Base-by-base conservation (phyloP, 2,797 vertebrate genomes). In the Cetoscarus ocellatus region DNA sequence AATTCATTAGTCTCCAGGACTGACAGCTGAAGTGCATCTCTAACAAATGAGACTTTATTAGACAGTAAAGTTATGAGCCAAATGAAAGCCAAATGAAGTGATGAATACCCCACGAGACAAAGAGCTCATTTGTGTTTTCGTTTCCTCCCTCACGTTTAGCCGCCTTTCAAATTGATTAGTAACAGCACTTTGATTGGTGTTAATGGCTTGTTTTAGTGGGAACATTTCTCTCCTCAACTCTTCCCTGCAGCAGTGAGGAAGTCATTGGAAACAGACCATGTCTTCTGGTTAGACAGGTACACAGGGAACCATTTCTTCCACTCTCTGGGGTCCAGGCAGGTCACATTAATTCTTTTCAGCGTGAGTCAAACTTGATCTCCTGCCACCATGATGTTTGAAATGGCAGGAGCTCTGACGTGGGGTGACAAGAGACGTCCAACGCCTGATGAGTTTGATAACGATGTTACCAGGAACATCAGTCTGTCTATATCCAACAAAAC, bases 1-100 rank as follows among this genome's bases (percentile, higher is more conserved):
- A 15, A 70, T 80, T 87, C 47, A 84, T 85, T 80, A 65, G 79
- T 83, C 78, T 69, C 19, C 44, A 55, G 73, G 75, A 86, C 57
- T 82, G 71, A 88, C 70, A 77, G 66, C 64, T 64, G 67, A 73
- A 80, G 73, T 70, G 72, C 67, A 73, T 85, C 61, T 65, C 50
- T 63, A 40, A 72, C 71, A 57, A 70, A 71, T 61, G 18, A 34
- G 19, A 18, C 19, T 61, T 68, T 65, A 27, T 70, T 61, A 67
- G 43, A 63, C 52, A 13, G 45, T 44, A 19, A 62, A 44, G 34
- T 17, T 42, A 42, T 38, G n/a, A 56, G 54, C 8, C 69, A 73
- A 75, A 70, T 36, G 17, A 27, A 74, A 57, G 50, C 47, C 38
- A 65, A 65, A 77, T 67, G 27, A 73, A 68, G 19, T 49, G 65